Percentiles rank a stretch among this genome's conserved stretches.
Conservation (phyloP, 2,113 vertebrate species). For the Apistogramma diplotaenia region DNA sequence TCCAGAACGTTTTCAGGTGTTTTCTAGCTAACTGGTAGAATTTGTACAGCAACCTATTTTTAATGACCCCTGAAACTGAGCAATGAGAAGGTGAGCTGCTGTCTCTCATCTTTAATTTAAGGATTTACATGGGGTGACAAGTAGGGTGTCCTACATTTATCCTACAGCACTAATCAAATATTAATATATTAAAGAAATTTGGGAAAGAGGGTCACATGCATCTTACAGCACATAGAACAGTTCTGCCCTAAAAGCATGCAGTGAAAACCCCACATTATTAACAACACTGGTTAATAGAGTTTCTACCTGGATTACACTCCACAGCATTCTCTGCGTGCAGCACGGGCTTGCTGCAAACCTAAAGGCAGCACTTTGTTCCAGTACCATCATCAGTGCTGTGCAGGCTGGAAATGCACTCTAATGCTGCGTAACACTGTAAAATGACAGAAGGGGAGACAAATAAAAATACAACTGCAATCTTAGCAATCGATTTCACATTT, state of each 20-base stretch:
- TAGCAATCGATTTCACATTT: slow-evolving; percentile 85
- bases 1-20: not conserved
- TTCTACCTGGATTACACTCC: not conserved
- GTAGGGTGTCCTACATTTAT: not conserved
- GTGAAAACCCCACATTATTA: not conserved
- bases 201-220: not conserved
- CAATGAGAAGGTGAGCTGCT: not conserved
- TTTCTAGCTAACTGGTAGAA: not conserved
- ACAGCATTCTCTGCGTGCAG: not conserved
- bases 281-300: not conserved
- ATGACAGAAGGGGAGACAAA: slow-evolving; percentile 80
- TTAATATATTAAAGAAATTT: not conserved
- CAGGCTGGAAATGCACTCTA: slow-evolving; percentile 72
- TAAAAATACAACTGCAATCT: slow-evolving; percentile 86
- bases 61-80: not conserved
- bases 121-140: not conserved
- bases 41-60: not conserved
- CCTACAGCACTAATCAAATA: not conserved
- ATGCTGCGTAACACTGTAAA: slow-evolving; percentile 72
- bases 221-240: not conserved
- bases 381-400: slow-evolving; percentile 72
- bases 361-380: not conserved
- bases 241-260: not conserved
- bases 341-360: not conserved
- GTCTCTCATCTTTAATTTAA: not conserved